Percentiles rank a stretch among this genome's conserved stretches.
Evolutionary conservation across 2,797 vertebrate genomes (phyloP).

Genomic region (Poeciliopsis turneri): DNA sequence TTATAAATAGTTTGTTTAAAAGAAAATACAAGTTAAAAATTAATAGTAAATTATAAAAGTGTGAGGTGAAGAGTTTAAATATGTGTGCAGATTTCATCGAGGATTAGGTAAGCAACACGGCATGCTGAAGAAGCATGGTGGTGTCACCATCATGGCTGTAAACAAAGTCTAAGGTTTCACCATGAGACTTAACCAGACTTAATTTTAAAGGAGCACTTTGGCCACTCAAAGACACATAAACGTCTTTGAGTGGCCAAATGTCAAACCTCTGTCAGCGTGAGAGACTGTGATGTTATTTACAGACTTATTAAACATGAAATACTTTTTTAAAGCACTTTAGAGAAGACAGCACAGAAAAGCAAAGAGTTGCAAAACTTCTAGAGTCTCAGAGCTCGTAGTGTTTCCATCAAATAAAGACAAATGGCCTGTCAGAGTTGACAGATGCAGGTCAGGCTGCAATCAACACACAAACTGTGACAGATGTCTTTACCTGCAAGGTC

Average conservation of each 20-base stretch:
- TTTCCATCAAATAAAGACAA: constrained; percentile 65
- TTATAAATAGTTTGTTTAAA: not conserved
- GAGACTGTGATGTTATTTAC: not conserved
- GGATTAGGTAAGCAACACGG: too few relatives aligned
- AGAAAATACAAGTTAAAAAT: not conserved
- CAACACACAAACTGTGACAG: constrained; percentile 60
- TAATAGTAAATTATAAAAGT: not conserved
- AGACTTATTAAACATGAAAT: constrained; percentile 16
- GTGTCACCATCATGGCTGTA: not conserved
- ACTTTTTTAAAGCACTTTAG: constrained; percentile 25
- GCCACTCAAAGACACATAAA: too few relatives aligned
- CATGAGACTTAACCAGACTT: not conserved
- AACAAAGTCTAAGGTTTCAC: not conserved
- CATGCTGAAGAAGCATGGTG: not conserved
- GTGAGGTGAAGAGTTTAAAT: not conserved
- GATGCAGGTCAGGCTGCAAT: constrained; percentile 55
- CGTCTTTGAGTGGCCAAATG: not conserved
- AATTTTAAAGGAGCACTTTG: not conserved
- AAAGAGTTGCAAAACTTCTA: constrained; percentile 38
- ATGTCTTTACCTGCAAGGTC: constrained; percentile 47
- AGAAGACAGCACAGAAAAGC: constrained; percentile 9
- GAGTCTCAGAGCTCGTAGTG: constrained; percentile 12
- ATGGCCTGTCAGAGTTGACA: constrained; percentile 64
- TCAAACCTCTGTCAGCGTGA: not conserved
- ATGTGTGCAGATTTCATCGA: not conserved